Evolutionary conservation across 2,888 invertebrate genomes (phyloP).

Genomic region (Zelleria hepariella): DNA sequence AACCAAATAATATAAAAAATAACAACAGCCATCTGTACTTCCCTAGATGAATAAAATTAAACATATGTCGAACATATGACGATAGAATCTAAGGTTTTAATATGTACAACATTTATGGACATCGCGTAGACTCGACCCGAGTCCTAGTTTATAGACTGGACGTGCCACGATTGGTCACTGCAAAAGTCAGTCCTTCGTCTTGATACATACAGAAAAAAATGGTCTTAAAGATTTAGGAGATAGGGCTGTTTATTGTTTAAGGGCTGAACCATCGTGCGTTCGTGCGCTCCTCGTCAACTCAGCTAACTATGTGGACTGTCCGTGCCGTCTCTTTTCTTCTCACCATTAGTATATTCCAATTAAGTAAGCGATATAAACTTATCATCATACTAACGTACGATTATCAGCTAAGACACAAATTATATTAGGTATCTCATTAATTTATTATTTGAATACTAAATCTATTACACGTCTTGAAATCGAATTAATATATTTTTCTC

Average conservation of each 20-base stretch:
- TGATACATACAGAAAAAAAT: constrained; percentile 34
- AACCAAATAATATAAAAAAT: constrained; percentile 72
- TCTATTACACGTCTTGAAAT: constrained; percentile 68
- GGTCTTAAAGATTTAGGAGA: constrained; percentile 28
- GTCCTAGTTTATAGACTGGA: constrained; percentile 49
- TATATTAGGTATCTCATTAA: constrained; percentile 64
- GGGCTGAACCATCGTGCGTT: neutral
- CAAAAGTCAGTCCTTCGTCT: constrained; percentile 38
- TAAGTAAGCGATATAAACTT: constrained; percentile 58
- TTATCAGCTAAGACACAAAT: constrained; percentile 71
- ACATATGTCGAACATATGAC: constrained; percentile 70
- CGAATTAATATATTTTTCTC: constrained; percentile 54
- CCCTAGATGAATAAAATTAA: constrained; percentile 72
- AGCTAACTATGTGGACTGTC: constrained; percentile 11
- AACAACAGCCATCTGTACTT: constrained; percentile 73
- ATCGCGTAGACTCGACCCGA: constrained; percentile 33
- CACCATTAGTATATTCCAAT: constrained; percentile 21
- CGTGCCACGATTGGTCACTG: constrained; percentile 59
- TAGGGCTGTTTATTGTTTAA: constrained; percentile 18
- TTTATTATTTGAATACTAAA: constrained; percentile 59
- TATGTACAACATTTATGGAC: constrained; percentile 64
- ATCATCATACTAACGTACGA: constrained; percentile 60
- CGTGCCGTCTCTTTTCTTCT: constrained; percentile 29
- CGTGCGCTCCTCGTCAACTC: constrained; percentile 3
- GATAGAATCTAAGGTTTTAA: constrained; percentile 64